These are phyloP conservation scores for Bradynema listronoti DNA, from an alignment of 1,140 invertebrate genomes.

Conservation along the genomic window DNA sequence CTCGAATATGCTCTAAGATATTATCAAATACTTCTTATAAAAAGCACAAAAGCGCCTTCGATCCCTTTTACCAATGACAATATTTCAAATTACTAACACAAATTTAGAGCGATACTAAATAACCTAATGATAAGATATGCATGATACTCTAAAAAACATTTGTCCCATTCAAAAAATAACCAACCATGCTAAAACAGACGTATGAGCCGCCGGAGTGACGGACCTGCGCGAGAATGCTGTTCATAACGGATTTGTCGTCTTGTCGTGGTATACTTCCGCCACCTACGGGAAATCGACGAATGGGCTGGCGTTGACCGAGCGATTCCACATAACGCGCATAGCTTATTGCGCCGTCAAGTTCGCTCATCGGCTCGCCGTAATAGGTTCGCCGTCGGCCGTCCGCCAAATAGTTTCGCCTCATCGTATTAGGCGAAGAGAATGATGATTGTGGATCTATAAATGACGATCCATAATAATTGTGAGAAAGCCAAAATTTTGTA, in stretches of 20 bases:
- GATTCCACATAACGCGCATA: too few species aligned
- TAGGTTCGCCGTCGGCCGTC: neutral
- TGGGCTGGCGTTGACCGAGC: too few species aligned
- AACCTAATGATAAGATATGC: neutral
- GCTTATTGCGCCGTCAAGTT: neutral
- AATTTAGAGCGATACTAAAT: neutral
- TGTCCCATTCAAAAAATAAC: neutral
- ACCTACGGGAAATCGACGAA: neutral
- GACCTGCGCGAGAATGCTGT: neutral
- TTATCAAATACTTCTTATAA: too few species aligned
- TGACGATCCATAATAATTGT: too few species aligned
- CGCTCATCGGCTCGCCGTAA: neutral
- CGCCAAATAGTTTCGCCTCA: too few species aligned
- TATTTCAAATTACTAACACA: neutral
- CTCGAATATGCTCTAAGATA: too few species aligned
- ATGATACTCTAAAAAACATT: neutral
- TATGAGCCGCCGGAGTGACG: neutral
- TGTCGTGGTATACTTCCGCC: neutral
- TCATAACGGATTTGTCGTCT: neutral
- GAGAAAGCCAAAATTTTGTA: too few species aligned
- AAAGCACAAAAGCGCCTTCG: too few species aligned
- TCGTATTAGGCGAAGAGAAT: too few species aligned
- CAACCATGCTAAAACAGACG: conserved; percentile 7
- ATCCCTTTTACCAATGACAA: neutral
- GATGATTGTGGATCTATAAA: too few species aligned